phyloP scores from a whole-genome alignment of 2,113 vertebrate genomes.

The Alligator sinensis region DNA sequence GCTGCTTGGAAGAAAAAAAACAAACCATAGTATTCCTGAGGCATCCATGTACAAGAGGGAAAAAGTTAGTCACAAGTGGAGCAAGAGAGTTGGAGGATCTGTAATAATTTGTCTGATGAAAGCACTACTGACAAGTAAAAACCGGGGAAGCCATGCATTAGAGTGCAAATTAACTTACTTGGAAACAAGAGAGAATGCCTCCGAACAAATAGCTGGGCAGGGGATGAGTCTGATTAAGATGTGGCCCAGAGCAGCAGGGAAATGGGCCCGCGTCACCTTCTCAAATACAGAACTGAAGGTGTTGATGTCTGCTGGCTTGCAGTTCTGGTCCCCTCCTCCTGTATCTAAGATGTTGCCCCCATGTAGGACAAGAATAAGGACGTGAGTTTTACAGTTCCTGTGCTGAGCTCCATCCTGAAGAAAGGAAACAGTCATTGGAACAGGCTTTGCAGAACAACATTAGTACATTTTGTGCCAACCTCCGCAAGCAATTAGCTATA shows the following conservation, averaged over 20 bases:
- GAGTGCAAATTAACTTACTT: constrained; percentile 83
- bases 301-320: constrained; percentile 89
- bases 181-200: constrained; percentile 95
- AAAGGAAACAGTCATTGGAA: background rate
- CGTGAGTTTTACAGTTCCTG: constrained; percentile 89
- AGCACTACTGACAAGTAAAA: background rate
- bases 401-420: constrained; percentile 77
- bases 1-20: background rate
- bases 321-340: constrained; percentile 85
- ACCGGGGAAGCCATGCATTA: background rate
- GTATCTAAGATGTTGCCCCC: constrained; percentile 94
- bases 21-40: background rate
- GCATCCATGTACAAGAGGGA: background rate
- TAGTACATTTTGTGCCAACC: background rate
- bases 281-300: constrained; percentile 92
- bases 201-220: constrained; percentile 93
- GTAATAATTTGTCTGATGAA: background rate
- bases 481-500: background rate
- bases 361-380: constrained; percentile 93
- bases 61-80: rapidly evolving
- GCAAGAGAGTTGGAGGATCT: background rate
- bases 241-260: constrained; percentile 90
- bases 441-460: background rate
- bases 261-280: constrained; percentile 91
- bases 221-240: constrained; percentile 91